Evolutionary conservation across 2,888 invertebrate genomes (phyloP), one percentile per base, ranked within the genome.

Genomic region (Arctia plantaginis): DNA sequence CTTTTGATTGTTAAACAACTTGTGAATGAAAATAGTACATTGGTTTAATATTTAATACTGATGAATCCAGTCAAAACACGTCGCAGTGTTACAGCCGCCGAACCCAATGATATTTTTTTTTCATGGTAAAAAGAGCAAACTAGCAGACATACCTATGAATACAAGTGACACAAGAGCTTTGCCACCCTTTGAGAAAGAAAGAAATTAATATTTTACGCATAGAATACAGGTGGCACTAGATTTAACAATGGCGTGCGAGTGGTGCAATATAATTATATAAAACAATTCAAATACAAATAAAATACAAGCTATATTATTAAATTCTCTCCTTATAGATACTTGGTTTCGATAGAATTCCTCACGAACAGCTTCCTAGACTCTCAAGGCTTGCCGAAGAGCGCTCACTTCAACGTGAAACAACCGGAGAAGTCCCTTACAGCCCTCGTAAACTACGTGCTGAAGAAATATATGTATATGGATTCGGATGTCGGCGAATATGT

Each of bases 351-450:
- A 0, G 97, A 98, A 82, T 97, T 97, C 87, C 96, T 98, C 85
- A 95, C 97, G 62, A 98, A 98, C 92, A 97, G 97, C 67, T 97
- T 98, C 91, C 93, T 98, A 6, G 97, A 97, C 88, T 94, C 97
- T 33, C 97, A 98, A 90, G 98, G 98, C 71, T 96, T 97, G 72
- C 98, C 98, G 0, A 97, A 98, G 88, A 93, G 95, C 65, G 96
- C 97, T 0, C 96, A 97, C 86, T 97, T 98, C 87, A 97, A 98
- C 87, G 94, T 97, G 59, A 94, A 96, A 4, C 96, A 96, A 44
- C 97, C 98, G 0, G 96, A 97, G 3, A 97, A 98, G 83, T 97
- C 98, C 27, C 94, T 98, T 65, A 97, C 97, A 0, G 96, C 96
- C 65, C 93, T 98, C 27, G 91, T 96, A 23, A 97, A 98, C 91